Base-by-base conservation (phyloP, 2,888 invertebrate species). In the Lathronympha strigana region DNA sequence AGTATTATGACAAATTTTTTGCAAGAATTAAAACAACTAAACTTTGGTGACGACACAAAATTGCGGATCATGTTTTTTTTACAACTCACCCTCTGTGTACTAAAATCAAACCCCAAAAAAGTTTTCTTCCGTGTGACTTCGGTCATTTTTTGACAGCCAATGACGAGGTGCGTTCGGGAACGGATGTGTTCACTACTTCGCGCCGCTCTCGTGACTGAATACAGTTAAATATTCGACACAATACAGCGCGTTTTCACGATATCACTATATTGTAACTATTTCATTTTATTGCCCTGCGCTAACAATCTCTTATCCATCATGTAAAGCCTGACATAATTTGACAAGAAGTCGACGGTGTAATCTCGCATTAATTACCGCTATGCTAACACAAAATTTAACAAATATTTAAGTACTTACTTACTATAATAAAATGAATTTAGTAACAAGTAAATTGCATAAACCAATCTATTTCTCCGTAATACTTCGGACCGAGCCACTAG, bases 61-160 rank as follows among this genome's bases (percentile, higher is more conserved):
- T 13, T 17, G 28, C 5, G 8, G 11, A 28, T 28, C 49, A 49
- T 0, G 25, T 28, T 19, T 51, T 33, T 53, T 53, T 53, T 17
- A 43, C 13, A 31, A 83, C 90, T 86, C 90, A 96, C 97, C 94
- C 96, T 96, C 90, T 97, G 97, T 19, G 97, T 97, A 84, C 97
- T 97, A 81, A 97, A 94, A 93, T 97, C 97, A 76, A 97, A 93
- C 66, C 97, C 97, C 77, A 97, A 93, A 92, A 95, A 97, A 73
- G 95, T 94, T 82, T 90, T 88, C 71, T 80, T 84, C 76, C 75
- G 80, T 66, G 74, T 76, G 77, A 86, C 85, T 69, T 83, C 90
- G 62, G 76, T 82, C 91, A 92, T 92, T 81, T 47, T 87, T 81
- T 88, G 88, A 87, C 88, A 87, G 82, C 74, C 74, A 72, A 75